Evolutionary conservation across 2,888 invertebrate species (phyloP).

Genomic region (Helleia helle): DNA sequence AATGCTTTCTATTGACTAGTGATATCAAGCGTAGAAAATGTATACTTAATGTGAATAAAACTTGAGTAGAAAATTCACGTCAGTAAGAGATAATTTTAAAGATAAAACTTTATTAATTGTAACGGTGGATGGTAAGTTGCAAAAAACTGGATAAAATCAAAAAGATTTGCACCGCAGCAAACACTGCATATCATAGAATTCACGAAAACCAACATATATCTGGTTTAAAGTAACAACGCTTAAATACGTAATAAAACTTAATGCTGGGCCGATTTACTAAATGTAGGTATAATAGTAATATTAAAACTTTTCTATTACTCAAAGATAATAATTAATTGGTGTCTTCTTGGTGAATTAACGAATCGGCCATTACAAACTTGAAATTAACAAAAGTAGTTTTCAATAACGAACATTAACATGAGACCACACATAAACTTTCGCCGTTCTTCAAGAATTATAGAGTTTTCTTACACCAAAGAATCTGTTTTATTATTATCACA

Average conservation of each 20-base stretch:
- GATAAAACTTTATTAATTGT: too few relatives aligned
- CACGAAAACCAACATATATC: slow-evolving; percentile 52
- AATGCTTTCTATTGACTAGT: background rate
- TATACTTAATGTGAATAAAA: too few relatives aligned
- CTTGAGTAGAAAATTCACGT: too few relatives aligned
- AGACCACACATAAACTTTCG: slow-evolving; percentile 59
- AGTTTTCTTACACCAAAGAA: slow-evolving; percentile 11
- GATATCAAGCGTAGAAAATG: too few relatives aligned
- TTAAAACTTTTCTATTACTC: slow-evolving; percentile 34
- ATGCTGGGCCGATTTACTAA: slow-evolving; percentile 55
- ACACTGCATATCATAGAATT: too few relatives aligned
- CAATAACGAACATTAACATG: slow-evolving; percentile 65
- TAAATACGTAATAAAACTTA: slow-evolving; percentile 36
- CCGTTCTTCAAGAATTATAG: slow-evolving; percentile 50
- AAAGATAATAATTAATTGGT: slow-evolving; percentile 44
- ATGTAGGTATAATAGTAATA: slow-evolving; percentile 26
- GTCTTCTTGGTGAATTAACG: slow-evolving; percentile 59
- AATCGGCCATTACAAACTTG: slow-evolving; percentile 48
- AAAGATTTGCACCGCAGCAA: too few relatives aligned
- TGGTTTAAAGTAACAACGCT: slow-evolving; percentile 41
- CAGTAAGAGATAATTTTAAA: too few relatives aligned
- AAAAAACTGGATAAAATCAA: too few relatives aligned
- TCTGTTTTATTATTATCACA: slow-evolving; percentile 2
- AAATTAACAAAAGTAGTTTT: slow-evolving; percentile 64
- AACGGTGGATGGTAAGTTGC: slow-evolving; percentile 58